Base-by-base conservation (phyloP, 2,113 vertebrate genomes). In the Drymodes brunneopygia region DNA sequence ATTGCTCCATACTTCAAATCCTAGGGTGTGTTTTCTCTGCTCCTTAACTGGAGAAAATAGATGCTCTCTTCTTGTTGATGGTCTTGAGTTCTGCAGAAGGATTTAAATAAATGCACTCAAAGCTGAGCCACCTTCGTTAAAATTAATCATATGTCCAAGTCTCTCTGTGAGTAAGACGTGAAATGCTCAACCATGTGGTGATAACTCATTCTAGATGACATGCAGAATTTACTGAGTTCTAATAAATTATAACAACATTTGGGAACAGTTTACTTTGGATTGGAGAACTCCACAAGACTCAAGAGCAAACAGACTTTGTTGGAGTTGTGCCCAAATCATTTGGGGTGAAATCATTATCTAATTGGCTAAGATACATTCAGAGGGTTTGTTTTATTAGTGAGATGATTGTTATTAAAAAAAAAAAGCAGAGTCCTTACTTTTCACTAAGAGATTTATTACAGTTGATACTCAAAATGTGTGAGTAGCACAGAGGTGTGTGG, bases 121-220 rank as follows among this genome's bases (percentile, higher is more conserved):
- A 61, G 48, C 75, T 54, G 35, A 65, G 58, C 69, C 60, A 48
- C 11, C 77, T 84, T 78, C 7, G 1, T 87, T 90, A 38, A 47
- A 50, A 92, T 70, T 69, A 62, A 65, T 81, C 58, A 54, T 20
- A 16, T 11, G 15, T 35, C 60, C 45, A 38, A 42, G 23, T 48
- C 22, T 48, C 18, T 77, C 27, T 42, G 35, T 94, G 81, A 87
- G 70, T 94, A 79, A 87, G 53, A 53, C 50, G 80, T 69, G 66
- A 82, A 82, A 47, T 51, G 53, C 22, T 82, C 54, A 61, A 0
- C 58, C 74, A 53, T 61, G 70, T 90, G 85, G 57, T 45, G 89
- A 61, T 91, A 94, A 82, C 56, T 91, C 81, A 71, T 79, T 71
- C 19, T 44, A 38, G 31, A n/a, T 85, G 70, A 31, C 65, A 36